Percentiles rank a stretch among this genome's conserved stretches.
Evolutionary conservation across 2,797 vertebrate genomes (phyloP).

Genomic region (Notolabrus celidotus): DNA sequence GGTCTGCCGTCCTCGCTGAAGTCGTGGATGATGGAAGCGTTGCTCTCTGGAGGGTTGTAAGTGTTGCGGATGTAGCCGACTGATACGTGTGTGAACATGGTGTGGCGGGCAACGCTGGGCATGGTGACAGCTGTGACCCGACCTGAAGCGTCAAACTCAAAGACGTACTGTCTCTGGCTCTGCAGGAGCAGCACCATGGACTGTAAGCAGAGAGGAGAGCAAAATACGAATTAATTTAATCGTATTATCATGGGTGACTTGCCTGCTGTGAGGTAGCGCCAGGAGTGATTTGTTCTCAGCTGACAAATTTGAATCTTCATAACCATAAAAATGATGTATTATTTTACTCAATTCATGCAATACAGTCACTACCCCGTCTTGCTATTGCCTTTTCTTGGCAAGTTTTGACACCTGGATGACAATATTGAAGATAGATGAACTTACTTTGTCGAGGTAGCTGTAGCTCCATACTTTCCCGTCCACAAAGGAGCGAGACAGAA

Average conservation of each 20-base stretch:
- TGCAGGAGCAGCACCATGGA: conserved; percentile 99
- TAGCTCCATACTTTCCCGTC: conserved; percentile 99
- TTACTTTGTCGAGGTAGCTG: conserved; percentile 95
- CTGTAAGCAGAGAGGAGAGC: conserved; percentile 74
- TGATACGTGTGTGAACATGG: conserved; percentile 97
- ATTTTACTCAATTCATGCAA: conserved; percentile 59
- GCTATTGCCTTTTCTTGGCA: conserved; percentile 23
- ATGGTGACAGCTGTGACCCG: conserved; percentile 97
- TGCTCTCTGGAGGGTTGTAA: conserved; percentile 98
- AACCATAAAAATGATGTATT: conserved; percentile 67
- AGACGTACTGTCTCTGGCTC: conserved; percentile 98
- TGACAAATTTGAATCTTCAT: conserved; percentile 66
- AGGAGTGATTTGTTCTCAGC: conserved; percentile 60
- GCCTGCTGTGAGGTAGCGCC: conserved; percentile 63
- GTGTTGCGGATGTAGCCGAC: conserved; percentile 98
- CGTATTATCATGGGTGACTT: conserved; percentile 64
- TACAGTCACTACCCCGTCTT: conserved; percentile 39
- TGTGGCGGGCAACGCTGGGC: conserved; percentile 98
- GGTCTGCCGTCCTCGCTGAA: conserved; percentile 95
- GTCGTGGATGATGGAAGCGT: conserved; percentile 97
- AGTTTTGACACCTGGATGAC: conserved; percentile 24
- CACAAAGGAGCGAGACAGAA: conserved; percentile 94
- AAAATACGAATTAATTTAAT: conserved; percentile 60
- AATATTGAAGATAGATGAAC: conserved; percentile 41
- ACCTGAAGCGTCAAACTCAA: conserved; percentile 95